Evolutionary conservation across 2,888 invertebrate species (phyloP).

Genomic region (Oxystoma pomonae): DNA sequence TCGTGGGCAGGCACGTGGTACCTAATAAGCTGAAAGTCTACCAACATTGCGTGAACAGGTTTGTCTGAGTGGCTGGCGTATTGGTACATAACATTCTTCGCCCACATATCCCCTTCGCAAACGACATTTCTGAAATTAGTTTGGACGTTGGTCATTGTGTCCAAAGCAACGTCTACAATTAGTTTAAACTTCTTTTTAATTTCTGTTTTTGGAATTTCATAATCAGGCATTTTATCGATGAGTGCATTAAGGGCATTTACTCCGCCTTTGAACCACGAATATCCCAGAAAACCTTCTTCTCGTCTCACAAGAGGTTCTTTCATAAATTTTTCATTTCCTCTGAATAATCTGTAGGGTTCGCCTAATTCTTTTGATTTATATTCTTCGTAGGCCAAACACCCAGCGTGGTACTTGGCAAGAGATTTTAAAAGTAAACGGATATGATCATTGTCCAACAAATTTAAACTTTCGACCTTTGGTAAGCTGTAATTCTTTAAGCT

Average conservation of each 20-base stretch:
- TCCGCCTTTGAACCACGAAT: conserved; percentile 18
- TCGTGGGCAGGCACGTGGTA: conserved; percentile 22
- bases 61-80: conserved; percentile 14
- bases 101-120: conserved; percentile 22
- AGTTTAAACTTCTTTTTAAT: conserved; percentile 16
- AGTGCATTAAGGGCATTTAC: conserved; percentile 16
- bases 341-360: conserved; percentile 15
- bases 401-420: conserved; percentile 23
- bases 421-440: conserved; percentile 17
- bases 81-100: conserved; percentile 22
- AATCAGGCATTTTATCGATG: conserved; percentile 1
- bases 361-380: conserved; percentile 16
- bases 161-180: conserved; percentile 16
- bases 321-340: conserved; percentile 14
- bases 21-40: conserved; percentile 20
- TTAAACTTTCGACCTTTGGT: conserved; percentile 15
- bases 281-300: conserved; percentile 18
- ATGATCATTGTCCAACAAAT: conserved; percentile 19
- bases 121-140: conserved; percentile 18
- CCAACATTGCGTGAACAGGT: conserved; percentile 15
- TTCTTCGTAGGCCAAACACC: conserved; percentile 23
- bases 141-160: conserved; percentile 17
- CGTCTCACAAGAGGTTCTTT: conserved; percentile 17
- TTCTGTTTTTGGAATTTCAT: conserved; percentile 3
- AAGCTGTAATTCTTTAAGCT: conserved; percentile 16